These are phyloP conservation scores for Drosophila neonasuta DNA, from an alignment of 2,888 invertebrate genomes.

Conservation along the genomic window DNA sequence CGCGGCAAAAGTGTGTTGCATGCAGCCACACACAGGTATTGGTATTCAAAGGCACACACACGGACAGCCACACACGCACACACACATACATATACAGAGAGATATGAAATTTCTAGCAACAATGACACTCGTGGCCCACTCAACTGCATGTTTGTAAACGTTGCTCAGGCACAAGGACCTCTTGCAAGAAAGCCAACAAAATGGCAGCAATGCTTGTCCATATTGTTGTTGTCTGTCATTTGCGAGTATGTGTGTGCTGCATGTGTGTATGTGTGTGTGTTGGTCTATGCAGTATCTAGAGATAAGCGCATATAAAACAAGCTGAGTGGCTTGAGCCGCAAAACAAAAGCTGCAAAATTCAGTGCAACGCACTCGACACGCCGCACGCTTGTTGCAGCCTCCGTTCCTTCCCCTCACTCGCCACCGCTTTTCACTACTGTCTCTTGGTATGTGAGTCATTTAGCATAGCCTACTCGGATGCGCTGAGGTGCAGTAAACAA, in stretches of 20 bases:
- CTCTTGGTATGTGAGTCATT: conserved; percentile 60
- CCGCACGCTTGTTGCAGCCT: conserved; percentile 30
- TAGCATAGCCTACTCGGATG: conserved; percentile 63
- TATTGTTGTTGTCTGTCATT: conserved; percentile 12
- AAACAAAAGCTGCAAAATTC: conserved; percentile 76
- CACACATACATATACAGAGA: not conserved
- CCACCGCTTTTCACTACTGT: not conserved
- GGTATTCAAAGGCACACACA: conserved; percentile 27
- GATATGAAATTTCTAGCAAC: conserved; percentile 58
- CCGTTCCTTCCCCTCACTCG: not conserved
- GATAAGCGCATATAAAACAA: conserved; percentile 77
- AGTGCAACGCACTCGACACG: conserved; percentile 78
- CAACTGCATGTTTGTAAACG: conserved; percentile 76
- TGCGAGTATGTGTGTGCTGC: not conserved
- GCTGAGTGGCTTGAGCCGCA: conserved; percentile 67
- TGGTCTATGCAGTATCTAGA: conserved; percentile 49
- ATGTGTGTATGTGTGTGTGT: conserved; percentile 13
- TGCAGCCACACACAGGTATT: conserved; percentile 21
- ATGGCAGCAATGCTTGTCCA: conserved; percentile 45
- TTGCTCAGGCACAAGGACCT: conserved; percentile 75
- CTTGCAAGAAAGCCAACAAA: conserved; percentile 65
- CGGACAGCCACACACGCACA: conserved; percentile 1
- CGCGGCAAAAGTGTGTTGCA: not conserved
- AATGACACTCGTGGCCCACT: conserved; percentile 72
- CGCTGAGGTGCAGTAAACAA: conserved; percentile 56